These are phyloP conservation scores for Metopia argyrocephala DNA, from an alignment of 2,888 invertebrate species.

Conservation along the genomic window DNA sequence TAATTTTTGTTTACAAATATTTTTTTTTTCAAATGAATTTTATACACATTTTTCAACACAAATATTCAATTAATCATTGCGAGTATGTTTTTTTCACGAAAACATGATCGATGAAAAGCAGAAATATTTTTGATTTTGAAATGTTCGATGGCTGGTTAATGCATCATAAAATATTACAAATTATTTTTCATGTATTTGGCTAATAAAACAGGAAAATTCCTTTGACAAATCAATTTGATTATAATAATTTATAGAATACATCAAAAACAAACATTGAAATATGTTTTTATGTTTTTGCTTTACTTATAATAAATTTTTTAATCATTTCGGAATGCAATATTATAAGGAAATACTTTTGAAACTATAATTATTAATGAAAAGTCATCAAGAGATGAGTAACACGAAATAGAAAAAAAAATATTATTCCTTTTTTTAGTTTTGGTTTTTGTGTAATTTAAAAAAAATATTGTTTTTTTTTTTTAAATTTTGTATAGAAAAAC, in stretches of 20 bases:
- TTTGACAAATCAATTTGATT: not conserved
- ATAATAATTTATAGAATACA: not conserved
- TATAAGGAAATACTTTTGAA: conserved; percentile 19
- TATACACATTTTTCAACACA: not conserved
- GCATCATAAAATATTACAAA: not conserved
- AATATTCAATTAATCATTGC: conserved; percentile 26
- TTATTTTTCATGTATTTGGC: not conserved
- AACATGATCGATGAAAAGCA: conserved; percentile 45
- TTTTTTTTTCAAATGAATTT: conserved; percentile 18
- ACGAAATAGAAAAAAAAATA: conserved; percentile 2
- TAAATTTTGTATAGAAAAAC: conserved; percentile 23
- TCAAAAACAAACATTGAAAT: not conserved
- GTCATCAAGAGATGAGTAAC: conserved; percentile 35
- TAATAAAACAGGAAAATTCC: not conserved
- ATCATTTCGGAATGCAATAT: not conserved
- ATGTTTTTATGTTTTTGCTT: not conserved
- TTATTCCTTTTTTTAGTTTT: conserved; percentile 42
- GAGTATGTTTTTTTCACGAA: conserved; percentile 2
- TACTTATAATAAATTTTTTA: not conserved
- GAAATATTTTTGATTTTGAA: too few relatives aligned
- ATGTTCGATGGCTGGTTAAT: not conserved
- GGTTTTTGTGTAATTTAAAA: conserved; percentile 35
- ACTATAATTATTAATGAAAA: conserved; percentile 56
- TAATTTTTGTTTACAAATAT: not conserved
- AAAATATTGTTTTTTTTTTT: conserved; percentile 38